Base-by-base conservation (phyloP, 2,888 invertebrate species). In the Synanthedon tipuliformis region DNA sequence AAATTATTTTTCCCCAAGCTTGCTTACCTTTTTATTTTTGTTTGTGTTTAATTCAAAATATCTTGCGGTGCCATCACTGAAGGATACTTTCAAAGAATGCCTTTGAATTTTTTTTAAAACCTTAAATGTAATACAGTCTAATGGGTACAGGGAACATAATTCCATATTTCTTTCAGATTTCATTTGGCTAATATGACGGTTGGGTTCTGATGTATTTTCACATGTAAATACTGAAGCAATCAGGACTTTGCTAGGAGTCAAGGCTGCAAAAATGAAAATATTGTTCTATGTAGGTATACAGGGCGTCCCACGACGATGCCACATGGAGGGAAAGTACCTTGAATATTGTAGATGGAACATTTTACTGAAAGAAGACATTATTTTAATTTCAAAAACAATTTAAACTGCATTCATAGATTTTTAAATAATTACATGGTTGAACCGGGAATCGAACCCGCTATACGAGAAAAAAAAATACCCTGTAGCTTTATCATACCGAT, bases 41-140 rank as follows among this genome's bases (percentile, higher is more conserved):
- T 89, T 87, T 2, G 90, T 90, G 1, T 90, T 91, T 56, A 94
- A 81, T 73, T 94, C 93, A 71, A 92, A 93, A 75, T 92, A 92
- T 62, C 88, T 80, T 0, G 87, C 78, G 55, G 78, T 69, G 40
- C 81, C 81, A 50, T 87, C 81, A 57, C 80, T 80, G 54, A 89
- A 82, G 41, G 72, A 75, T 1, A 92, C 88, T 74, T 92, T 92
- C 57, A 94, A 75, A 0, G 90, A 87, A 65, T 89, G 89, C 34
- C 92, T 81, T 48, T 75, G 78, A 58, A 79, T 84, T 54, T 89
- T 88, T 57, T 90, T 89, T 73, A 90, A 93, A 40, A 93, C 83
- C 3, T 57, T 57, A 51, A 81, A 51, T 40, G 63, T 65, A 8
- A 73, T 53, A 3, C 63, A 63, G n/a, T 53, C 48, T 23, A 66